phyloP scores from a whole-genome alignment of 2,888 invertebrate genomes.

The Trissonchulus sp. region DNA sequence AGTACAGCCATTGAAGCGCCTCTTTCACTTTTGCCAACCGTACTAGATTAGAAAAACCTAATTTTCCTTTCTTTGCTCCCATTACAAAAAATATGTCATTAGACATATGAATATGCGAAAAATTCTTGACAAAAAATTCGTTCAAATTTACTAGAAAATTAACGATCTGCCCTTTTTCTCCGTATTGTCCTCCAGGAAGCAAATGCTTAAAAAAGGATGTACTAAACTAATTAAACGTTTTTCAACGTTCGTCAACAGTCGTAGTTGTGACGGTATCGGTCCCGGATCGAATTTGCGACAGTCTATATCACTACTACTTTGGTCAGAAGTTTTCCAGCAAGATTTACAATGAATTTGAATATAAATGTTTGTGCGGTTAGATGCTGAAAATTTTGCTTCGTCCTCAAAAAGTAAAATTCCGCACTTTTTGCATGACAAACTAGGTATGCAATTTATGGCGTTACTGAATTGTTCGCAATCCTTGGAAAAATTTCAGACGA shows the following conservation, averaged over 20 bases:
- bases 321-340: too few species aligned
- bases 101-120: neutral
- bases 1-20: neutral
- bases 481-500: too few species aligned
- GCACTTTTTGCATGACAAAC: neutral
- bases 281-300: neutral
- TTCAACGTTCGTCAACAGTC: neutral
- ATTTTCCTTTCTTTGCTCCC: neutral
- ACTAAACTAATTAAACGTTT: slow-evolving; percentile 4
- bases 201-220: slow-evolving; percentile 16
- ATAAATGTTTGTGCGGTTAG: neutral
- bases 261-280: neutral
- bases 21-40: neutral
- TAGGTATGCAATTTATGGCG: too few species aligned
- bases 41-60: neutral
- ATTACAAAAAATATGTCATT: neutral
- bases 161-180: slow-evolving; percentile 10
- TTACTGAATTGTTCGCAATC: too few species aligned
- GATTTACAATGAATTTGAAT: neutral
- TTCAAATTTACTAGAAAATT: slow-evolving; percentile 19
- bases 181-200: slow-evolving; percentile 15
- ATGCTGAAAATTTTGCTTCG: neutral
- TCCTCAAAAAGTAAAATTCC: neutral
- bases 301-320: too few species aligned
- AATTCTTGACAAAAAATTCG: neutral